Evolutionary conservation across 2,888 invertebrate species (phyloP).

Genomic region (Unio pictorum): DNA sequence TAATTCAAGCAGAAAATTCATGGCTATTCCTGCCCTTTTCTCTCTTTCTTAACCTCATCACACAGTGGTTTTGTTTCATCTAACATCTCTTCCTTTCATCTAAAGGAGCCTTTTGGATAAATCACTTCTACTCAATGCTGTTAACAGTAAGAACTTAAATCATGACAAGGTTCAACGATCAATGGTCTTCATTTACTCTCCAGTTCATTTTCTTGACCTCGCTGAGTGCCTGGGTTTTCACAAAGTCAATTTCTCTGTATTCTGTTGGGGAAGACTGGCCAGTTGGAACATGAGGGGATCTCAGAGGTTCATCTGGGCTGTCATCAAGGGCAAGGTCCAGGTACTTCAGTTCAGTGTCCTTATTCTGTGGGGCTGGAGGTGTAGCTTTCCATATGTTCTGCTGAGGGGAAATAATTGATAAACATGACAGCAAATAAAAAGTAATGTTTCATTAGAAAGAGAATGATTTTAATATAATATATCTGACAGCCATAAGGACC

Average conservation of each 20-base stretch:
- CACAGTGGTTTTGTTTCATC: too few species aligned
- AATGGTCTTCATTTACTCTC: too few species aligned
- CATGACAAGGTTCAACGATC: too few species aligned
- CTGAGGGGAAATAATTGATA: conserved; percentile 1
- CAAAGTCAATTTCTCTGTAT: conserved; percentile 93
- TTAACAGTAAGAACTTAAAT: too few species aligned
- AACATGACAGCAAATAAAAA: neutral
- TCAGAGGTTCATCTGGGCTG: conserved; percentile 28
- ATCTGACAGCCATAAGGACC: neutral
- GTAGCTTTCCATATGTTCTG: conserved; percentile 40
- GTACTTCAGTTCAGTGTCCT: conserved; percentile 79
- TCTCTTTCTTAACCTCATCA: too few species aligned
- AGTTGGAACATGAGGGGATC: conserved; percentile 26
- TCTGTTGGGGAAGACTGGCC: conserved; percentile 75
- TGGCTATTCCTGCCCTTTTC: too few species aligned
- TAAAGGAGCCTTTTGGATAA: too few species aligned
- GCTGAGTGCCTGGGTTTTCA: conserved; percentile 94
- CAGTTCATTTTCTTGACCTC: conserved; percentile 70
- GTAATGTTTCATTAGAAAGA: neutral
- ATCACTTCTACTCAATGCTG: too few species aligned
- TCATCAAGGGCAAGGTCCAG: conserved; percentile 87
- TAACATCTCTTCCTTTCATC: too few species aligned
- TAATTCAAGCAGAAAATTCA: too few species aligned
- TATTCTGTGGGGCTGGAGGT: conserved; percentile 48
- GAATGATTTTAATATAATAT: neutral